Evolutionary conservation across 2,797 vertebrate species (phyloP), one percentile per base, ranked within the genome.

Genomic region (Phalanger gymnotis): DNA sequence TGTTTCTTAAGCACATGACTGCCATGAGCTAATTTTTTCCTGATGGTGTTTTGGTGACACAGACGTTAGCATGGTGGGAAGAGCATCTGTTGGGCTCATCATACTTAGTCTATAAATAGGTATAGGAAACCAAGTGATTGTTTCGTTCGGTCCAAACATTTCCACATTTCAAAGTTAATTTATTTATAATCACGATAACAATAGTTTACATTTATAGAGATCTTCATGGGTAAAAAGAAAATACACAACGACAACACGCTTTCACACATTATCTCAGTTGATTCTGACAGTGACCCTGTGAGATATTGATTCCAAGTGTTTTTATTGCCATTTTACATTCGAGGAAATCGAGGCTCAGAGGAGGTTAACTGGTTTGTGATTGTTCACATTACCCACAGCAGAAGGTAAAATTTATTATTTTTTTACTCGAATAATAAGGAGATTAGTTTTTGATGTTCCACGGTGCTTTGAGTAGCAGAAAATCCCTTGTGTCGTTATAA

Each of bases 131-230:
- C 91, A 47, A 56, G 40, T 56, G n/a, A 91, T 55, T 54, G 31
- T 54, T 91, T 56, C 16, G 40, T 40, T 55, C 27, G 47, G 91
- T 56, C 55, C n/a, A 57, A 28, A 57, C 22, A 47, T 91, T 56
- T 47, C 31, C 54, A 54, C 91, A 91, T 91, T 91, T 47, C 54
- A 30, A 40, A 91, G 10, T 34, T 28, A n/a, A 54, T 91, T 91
- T 54, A 91, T 91, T 51, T 91, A 55, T 55, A 97, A 87, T 51
- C 25, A 81, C 73, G 47, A 27, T 27, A 87, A 87, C 73, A 87
- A 87, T 87, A 40, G 22, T 12, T 87, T 87, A 51, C 73, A 87
- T 87, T 47, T 47, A 47, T 47, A 87, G 22, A 87, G 22, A 47
- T 34, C 47, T 91, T 87, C 96, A 95, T 52, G 56, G 57, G 40